phyloP scores from a whole-genome alignment of 2,113 vertebrate species.

The Spilogale gracilis region DNA sequence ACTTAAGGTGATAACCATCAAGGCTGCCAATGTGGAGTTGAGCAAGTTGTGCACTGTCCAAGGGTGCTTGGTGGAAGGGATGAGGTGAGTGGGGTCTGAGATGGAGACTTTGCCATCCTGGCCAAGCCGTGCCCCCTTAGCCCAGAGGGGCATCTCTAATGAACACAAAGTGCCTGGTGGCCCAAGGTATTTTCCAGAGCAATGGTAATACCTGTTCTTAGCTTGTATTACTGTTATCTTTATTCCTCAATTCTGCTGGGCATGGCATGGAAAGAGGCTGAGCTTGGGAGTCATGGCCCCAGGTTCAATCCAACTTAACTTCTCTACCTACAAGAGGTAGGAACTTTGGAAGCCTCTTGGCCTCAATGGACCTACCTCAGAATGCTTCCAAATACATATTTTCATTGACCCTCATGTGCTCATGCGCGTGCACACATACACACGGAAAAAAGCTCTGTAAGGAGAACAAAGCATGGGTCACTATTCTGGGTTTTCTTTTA shows the following conservation, averaged over 20 bases:
- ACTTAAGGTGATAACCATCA: not conserved
- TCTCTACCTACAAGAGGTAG: not conserved
- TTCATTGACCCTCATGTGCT: not conserved
- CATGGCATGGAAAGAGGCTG: not conserved
- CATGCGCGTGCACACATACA: not conserved
- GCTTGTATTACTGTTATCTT: not conserved
- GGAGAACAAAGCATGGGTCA: not conserved
- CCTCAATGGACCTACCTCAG: not conserved
- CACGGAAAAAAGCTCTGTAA: not conserved
- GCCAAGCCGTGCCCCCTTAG: not conserved
- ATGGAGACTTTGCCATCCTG: not conserved
- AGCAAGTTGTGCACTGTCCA: not conserved
- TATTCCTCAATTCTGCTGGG: not conserved
- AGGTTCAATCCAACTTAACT: not conserved
- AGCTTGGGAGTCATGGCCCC: not conserved
- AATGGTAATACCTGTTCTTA: not conserved
- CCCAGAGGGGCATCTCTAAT: not conserved
- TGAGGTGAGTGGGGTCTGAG: not conserved
- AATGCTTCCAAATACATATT: not conserved
- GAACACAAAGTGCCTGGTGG: not conserved
- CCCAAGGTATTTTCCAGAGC: not conserved
- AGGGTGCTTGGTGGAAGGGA: not conserved
- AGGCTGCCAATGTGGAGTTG: not conserved
- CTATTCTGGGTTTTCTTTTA: not conserved
- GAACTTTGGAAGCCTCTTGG: not conserved